phyloP scores from a whole-genome alignment of 2,888 invertebrate genomes.

The Hydroisotoma schaefferi region DNA sequence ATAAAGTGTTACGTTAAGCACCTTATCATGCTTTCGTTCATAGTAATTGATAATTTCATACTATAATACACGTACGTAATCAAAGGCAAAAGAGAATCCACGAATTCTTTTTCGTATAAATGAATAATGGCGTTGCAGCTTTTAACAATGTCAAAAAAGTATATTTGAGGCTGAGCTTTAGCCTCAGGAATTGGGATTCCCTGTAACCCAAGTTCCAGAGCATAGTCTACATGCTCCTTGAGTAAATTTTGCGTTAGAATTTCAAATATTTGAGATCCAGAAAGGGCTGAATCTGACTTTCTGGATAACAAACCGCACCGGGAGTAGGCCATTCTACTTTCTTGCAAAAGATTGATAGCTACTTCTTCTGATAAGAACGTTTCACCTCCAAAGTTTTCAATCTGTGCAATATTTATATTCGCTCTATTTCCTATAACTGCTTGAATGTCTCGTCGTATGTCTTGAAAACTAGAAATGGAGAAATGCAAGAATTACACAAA shows the following conservation, averaged over 20 bases:
- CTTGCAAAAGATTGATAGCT: constrained; percentile 83
- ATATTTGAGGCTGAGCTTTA: constrained; percentile 80
- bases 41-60: background rate
- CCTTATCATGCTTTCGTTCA: background rate
- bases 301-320: constrained; percentile 71
- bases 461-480: constrained; percentile 68
- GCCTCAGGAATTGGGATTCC: constrained; percentile 85
- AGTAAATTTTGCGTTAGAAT: constrained; percentile 42
- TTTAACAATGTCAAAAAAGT: constrained; percentile 89
- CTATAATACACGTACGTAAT: constrained; percentile 65
- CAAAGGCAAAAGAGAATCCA: constrained; percentile 81
- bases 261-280: constrained; percentile 45
- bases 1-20: background rate
- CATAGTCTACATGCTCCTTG: constrained; percentile 90
- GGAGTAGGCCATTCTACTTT: constrained; percentile 83
- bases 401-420: constrained; percentile 88
- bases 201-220: constrained; percentile 86
- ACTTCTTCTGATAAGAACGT: constrained; percentile 93
- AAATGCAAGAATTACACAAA: constrained; percentile 7
- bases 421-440: constrained; percentile 86
- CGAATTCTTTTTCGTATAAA: constrained; percentile 87
- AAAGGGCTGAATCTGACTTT: constrained; percentile 38
- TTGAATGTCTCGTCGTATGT: constrained; percentile 86
- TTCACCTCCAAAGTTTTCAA: constrained; percentile 95
- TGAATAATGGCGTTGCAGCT: constrained; percentile 91